Percentiles rank a stretch among this genome's conserved stretches.
Evolutionary conservation across 2,113 vertebrate species (phyloP).

Genomic region (Eulacestoma nigropectus): DNA sequence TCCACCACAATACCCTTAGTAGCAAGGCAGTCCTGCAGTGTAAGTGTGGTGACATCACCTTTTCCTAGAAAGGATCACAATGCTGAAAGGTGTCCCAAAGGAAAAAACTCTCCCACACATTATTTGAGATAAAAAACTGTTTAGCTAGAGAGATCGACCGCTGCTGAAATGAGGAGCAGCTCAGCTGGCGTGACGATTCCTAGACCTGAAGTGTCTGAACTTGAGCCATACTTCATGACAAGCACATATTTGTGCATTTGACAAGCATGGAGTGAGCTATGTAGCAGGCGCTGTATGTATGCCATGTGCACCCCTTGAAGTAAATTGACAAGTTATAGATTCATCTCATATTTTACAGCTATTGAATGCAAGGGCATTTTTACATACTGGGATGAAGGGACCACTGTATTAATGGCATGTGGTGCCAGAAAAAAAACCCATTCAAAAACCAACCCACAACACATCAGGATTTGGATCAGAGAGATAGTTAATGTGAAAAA

Average conservation of each 20-base stretch:
- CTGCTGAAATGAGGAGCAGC: background rate
- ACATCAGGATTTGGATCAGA: background rate
- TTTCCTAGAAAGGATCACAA: background rate
- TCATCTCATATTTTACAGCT: background rate
- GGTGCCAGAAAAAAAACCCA: background rate
- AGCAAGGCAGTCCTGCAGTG: background rate
- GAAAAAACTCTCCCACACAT: background rate
- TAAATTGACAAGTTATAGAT: background rate
- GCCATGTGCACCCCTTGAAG: background rate
- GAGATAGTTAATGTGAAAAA: background rate
- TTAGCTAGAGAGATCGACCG: background rate
- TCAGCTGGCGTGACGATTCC: background rate
- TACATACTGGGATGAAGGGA: background rate
- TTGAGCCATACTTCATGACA: background rate
- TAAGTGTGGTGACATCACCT: background rate
- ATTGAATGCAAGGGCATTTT: background rate
- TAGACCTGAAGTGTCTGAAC: background rate
- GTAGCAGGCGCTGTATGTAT: background rate
- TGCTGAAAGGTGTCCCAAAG: background rate
- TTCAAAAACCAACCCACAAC: background rate
- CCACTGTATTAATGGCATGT: background rate
- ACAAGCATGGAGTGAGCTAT: background rate
- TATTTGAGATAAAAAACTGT: background rate
- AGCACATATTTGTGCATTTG: background rate
- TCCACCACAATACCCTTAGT: background rate